Conservation (phyloP, 1,140 invertebrate species). For the Micrasema minimum region DNA sequence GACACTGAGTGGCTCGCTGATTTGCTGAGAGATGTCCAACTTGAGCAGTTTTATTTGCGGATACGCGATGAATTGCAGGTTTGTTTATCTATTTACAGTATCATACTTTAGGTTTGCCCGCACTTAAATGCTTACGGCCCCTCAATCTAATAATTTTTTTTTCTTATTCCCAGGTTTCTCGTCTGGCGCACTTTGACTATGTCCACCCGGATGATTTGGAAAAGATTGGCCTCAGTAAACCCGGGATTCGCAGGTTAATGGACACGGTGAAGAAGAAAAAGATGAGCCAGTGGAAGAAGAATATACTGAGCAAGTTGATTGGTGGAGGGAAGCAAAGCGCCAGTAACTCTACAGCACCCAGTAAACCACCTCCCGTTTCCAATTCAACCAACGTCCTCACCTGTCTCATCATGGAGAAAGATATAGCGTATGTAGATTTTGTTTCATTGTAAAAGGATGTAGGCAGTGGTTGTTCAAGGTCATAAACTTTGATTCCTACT, state of each 20-base stretch:
- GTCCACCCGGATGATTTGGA: constrained; percentile 94
- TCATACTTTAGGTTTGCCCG: no score
- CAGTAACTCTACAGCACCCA: constrained; percentile 5
- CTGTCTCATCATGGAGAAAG: constrained; percentile 90
- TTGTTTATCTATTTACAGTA: constrained; percentile 46
- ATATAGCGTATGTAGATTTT: constrained; percentile 69
- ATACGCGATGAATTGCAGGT: constrained; percentile 92
- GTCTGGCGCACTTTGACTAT: constrained; percentile 95
- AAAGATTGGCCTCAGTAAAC: constrained; percentile 93
- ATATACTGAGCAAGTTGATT: constrained; percentile 87
- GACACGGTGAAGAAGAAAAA: constrained; percentile 93
- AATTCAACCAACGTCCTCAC: constrained; percentile 67
- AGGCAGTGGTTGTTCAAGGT: no score
- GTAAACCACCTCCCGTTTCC: constrained; percentile 25
- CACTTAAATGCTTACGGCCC: no score
- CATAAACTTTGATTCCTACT: no score
- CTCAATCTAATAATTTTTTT: neutral
- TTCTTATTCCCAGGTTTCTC: constrained; percentile 71
- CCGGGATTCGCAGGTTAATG: constrained; percentile 87
- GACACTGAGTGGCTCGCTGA: constrained; percentile 85
- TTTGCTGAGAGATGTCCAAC: constrained; percentile 88
- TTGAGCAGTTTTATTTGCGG: constrained; percentile 90
- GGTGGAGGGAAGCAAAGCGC: constrained; percentile 64
- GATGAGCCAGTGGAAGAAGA: constrained; percentile 81
- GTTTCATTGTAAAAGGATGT: no score